A percentile compares a stretch with the other conserved stretches of the same genome.
Conservation (phyloP, 2,888 invertebrate genomes). For the Melieria crassipennis region DNA sequence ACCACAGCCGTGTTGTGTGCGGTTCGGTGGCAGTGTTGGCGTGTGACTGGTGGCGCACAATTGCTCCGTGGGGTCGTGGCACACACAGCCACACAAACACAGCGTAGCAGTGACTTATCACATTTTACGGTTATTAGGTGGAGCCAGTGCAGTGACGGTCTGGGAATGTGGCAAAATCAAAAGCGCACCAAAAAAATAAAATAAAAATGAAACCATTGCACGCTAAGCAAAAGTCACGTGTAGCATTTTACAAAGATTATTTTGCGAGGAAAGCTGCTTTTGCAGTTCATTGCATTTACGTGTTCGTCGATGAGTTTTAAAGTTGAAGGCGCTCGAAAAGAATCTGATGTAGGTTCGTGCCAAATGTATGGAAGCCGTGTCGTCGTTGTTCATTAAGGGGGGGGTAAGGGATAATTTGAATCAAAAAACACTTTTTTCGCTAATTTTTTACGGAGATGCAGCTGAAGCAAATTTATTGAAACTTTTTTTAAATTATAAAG, state of each 20-base stretch:
- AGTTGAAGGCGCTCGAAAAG: neutral
- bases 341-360: neutral
- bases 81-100: neutral
- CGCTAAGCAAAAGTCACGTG: conserved; percentile 46
- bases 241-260: conserved; percentile 42
- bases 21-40: neutral
- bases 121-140: conserved; percentile 34
- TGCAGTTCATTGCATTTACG: conserved; percentile 49
- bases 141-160: neutral
- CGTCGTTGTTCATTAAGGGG: conserved; percentile 20
- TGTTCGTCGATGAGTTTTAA: conserved; percentile 27
- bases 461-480: too few species aligned
- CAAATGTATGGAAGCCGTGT: neutral
- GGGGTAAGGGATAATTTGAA: too few species aligned
- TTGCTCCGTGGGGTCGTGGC: conserved; percentile 6
- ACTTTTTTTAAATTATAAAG: too few species aligned
- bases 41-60: neutral
- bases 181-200: conserved; percentile 9
- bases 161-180: conserved; percentile 18
- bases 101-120: conserved; percentile 28
- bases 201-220: conserved; percentile 16
- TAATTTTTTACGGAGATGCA: too few species aligned
- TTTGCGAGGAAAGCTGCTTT: conserved; percentile 45
- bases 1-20: too few species aligned
- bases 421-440: too few species aligned